These are phyloP conservation scores for Coenonympha glycerion DNA, from an alignment of 2,888 invertebrate genomes.

Conservation along the genomic window DNA sequence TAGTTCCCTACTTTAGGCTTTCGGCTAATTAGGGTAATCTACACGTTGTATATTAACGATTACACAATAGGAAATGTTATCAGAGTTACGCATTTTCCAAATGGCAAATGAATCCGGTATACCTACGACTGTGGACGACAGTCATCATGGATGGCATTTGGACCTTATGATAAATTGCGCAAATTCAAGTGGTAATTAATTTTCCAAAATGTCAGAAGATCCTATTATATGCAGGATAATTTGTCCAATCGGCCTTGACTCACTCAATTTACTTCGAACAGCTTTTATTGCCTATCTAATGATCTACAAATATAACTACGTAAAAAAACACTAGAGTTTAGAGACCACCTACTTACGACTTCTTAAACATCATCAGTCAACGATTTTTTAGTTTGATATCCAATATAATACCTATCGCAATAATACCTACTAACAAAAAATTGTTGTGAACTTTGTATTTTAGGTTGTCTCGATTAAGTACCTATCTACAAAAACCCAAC, in stretches of 20 bases:
- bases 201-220: slow-evolving; percentile 4
- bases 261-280: background rate
- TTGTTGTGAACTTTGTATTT: too few relatives aligned
- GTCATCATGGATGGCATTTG: background rate
- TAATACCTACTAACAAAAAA: too few relatives aligned
- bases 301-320: background rate
- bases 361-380: too few relatives aligned
- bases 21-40: too few relatives aligned
- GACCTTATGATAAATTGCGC: background rate
- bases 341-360: background rate
- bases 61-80: background rate
- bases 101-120: background rate
- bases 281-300: background rate
- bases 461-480: too few relatives aligned
- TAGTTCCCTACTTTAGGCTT: too few relatives aligned
- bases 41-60: too few relatives aligned
- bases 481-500: too few relatives aligned
- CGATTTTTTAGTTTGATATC: too few relatives aligned
- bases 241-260: background rate
- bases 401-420: too few relatives aligned
- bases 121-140: too few relatives aligned
- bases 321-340: background rate
- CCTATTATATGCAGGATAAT: background rate
- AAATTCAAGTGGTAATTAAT: background rate
- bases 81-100: background rate